Conservation (phyloP, 2,113 vertebrate species). For the Ascaphus truei region DNA sequence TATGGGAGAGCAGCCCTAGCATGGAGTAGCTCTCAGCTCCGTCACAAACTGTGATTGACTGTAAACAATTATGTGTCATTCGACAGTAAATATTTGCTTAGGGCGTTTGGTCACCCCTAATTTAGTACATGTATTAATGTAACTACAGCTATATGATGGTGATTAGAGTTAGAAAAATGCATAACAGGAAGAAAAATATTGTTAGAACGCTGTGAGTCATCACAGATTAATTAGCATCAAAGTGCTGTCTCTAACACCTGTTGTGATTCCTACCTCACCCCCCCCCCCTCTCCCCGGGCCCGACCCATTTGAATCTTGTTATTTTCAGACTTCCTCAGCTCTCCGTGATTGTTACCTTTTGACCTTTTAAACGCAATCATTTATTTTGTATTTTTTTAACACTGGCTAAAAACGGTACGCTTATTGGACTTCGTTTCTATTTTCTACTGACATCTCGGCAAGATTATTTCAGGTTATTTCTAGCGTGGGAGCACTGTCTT, state of each 20-base stretch:
- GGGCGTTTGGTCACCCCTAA: no score
- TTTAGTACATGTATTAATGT: no score
- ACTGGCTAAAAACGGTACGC: background rate
- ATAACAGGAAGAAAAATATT: background rate
- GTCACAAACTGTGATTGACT: background rate
- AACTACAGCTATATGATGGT: no score
- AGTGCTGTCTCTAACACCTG: background rate
- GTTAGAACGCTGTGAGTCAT: background rate
- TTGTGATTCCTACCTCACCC: background rate
- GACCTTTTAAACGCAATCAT: background rate
- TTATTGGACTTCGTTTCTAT: background rate
- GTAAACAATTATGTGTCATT: background rate
- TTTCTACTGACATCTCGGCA: background rate
- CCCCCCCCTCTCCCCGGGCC: no score
- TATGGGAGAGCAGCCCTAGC: background rate
- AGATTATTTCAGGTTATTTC: background rate
- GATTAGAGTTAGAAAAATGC: background rate
- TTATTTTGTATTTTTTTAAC: background rate
- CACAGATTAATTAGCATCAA: background rate
- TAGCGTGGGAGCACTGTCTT: background rate
- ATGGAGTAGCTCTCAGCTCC: background rate
- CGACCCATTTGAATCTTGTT: no score
- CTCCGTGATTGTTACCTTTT: no score
- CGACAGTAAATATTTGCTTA: background rate
- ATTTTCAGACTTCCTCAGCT: background rate